Base-by-base conservation (phyloP, 2,113 vertebrate species). In the Grammomys surdaster region DNA sequence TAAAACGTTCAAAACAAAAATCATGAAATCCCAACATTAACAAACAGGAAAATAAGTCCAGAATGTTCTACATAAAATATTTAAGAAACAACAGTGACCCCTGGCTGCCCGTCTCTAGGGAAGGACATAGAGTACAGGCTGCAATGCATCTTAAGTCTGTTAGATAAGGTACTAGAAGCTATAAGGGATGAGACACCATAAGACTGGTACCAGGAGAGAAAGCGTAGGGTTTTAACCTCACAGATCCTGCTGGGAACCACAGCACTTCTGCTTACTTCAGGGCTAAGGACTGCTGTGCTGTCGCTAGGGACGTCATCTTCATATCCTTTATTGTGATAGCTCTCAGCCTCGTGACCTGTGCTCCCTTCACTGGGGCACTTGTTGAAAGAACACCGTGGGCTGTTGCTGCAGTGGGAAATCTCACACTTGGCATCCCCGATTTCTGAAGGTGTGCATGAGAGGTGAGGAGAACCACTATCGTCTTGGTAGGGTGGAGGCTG, bases 261-360 rank as follows among this genome's bases (percentile, higher is more conserved):
- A 0, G 0, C 26, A 58, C 72, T 95, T 90, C 78, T 43, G 92
- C 97, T 98, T 98, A 99, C 99, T 99, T 99, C 99, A 0, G 99
- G 99, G 97, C 99, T 99, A 95, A 99, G 99, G 84, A 99, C 99
- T 0, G 99, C 99, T 0, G 99, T 99, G 96, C 99, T 99, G 97
- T 99, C 99, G 36, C 99, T 99, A 0, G 99, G 99, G 16, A 99
- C 99, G 28, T 99, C 99, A 97, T 99, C 99, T 97, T 99, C 99
- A 0, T 99, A 99, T 93, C 99, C 99, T 98, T 99, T 99, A 98
- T 99, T 99, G 95, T 99, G 99, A 96, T 99, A 99, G 97, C 99
- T 99, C 97, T 99, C 99, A 10, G 99, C 98, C 98, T 99, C 99
- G 0, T 98, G 99, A 14, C 98, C 99, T 0, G 98, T 99, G 90